phyloP scores from a whole-genome alignment of 2,113 vertebrate species.

The Alexandromys fortis region DNA sequence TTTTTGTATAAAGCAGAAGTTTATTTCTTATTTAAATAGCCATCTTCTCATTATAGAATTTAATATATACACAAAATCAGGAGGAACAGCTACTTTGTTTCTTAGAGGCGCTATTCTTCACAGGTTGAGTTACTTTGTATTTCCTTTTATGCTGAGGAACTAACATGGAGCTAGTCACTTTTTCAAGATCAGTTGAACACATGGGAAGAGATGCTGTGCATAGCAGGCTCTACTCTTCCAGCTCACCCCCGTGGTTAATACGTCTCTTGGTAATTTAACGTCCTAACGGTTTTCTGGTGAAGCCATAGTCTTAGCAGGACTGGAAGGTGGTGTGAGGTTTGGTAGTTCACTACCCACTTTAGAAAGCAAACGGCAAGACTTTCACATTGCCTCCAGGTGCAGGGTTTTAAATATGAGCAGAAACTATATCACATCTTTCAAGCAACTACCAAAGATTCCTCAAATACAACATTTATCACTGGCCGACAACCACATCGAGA shows the following conservation, averaged over 20 bases:
- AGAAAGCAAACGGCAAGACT: conserved; percentile 38
- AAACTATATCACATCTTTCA: conserved; percentile 93
- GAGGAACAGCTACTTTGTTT: conserved; percentile 5
- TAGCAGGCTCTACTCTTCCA: neutral
- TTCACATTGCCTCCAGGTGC: conserved; percentile 88
- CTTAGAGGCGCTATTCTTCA: neutral
- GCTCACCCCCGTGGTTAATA: neutral
- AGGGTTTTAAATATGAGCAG: conserved; percentile 93
- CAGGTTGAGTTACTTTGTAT: neutral
- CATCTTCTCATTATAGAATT: conserved; percentile 23
- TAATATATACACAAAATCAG: conserved; percentile 22
- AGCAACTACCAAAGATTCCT: conserved; percentile 95
- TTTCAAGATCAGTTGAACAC: neutral
- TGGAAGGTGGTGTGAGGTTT: neutral
- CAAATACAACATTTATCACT: conserved; percentile 93
- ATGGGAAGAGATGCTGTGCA: neutral
- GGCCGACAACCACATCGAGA: conserved; percentile 93
- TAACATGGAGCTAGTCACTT: neutral
- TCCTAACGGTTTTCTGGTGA: neutral
- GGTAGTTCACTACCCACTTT: neutral
- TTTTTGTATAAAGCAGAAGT: neutral
- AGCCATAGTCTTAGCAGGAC: too few species aligned
- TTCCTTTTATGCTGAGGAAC: neutral
- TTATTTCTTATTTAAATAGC: neutral
- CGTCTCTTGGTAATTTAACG: neutral